A percentile compares a stretch with the other conserved stretches of the same genome.
Conservation (phyloP, 1,140 invertebrate genomes). For the Pogonomyrmex barbatus region DNA sequence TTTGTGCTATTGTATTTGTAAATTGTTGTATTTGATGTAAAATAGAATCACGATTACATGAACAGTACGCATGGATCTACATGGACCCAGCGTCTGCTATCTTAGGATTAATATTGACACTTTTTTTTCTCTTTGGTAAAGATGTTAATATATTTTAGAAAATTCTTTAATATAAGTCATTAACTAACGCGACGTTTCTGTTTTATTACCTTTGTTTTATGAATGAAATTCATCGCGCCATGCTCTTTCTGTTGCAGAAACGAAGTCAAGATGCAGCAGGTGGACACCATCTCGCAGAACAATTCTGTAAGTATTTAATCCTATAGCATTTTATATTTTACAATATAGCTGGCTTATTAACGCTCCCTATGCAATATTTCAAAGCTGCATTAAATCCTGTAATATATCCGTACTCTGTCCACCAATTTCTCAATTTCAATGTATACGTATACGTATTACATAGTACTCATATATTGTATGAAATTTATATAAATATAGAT, state of each 20-base stretch:
- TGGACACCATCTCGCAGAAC: conserved; percentile 87
- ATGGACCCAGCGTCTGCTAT: too few species aligned
- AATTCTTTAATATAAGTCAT: conserved; percentile 6
- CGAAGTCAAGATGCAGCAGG: conserved; percentile 88
- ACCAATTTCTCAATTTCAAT: conserved; percentile 18
- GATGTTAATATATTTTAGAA: not conserved
- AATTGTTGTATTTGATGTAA: too few species aligned
- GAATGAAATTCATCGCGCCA: conserved; percentile 24
- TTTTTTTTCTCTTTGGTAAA: conserved; percentile 11
- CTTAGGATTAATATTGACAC: not conserved
- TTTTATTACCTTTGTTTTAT: conserved; percentile 3
- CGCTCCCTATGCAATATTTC: conserved; percentile 66
- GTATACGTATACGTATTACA: conserved; percentile 55
- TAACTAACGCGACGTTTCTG: conserved; percentile 12
- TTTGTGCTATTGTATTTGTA: too few species aligned
- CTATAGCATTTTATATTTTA: conserved; percentile 15
- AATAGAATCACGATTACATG: too few species aligned
- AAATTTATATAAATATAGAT: conserved; percentile 4
- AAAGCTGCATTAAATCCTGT: conserved; percentile 65
- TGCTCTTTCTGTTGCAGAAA: conserved; percentile 82
- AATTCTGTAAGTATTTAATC: conserved; percentile 86
- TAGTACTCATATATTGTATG: conserved; percentile 11
- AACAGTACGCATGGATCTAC: too few species aligned
- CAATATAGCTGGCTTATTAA: conserved; percentile 74
- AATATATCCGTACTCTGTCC: conserved; percentile 1